Evolutionary conservation across 2,888 invertebrate species (phyloP), one percentile per base, ranked within the genome.

Genomic region (Agrochola lota): DNA sequence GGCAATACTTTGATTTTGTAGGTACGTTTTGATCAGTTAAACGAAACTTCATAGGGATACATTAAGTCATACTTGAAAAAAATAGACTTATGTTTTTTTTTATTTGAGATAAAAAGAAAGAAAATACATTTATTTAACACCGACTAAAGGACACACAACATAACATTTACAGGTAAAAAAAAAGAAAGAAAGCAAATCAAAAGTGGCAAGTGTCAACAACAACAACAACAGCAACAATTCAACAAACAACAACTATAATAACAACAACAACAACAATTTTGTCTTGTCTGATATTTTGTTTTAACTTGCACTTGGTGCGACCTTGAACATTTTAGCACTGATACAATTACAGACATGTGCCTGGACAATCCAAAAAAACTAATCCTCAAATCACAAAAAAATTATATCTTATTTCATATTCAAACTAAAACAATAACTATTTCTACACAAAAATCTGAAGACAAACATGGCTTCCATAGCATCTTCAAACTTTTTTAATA

Each of bases 401-500:
- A 66, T 52, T n/a, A 12, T n/a, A 35, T 8, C 15, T 26, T 52
- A 20, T 40, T 23, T 77, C 26, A 66, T 63, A 72, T 62, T 57
- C 6, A n/a, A 70, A 63, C 43, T 60, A 75, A 85, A 77, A 71
- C 62, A 75, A 76, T 72, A 55, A 68, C 63, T 67, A 64, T 55
- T 63, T 59, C 15, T 57, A 5, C 20, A 55, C 43, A 66, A 70
- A 86, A 82, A 71, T 43, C 67, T 59, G 17, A 57, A 71, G 30
- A 63, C 62, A n/a, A 83, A 67, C 83, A 75, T 82, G 71, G 74
- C 70, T 78, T 84, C 67, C 49, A 69, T 73, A 86, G 74, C 52
- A 75, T 84, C 84, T 87, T 78, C 69, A 89, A 92, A 92, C 91
- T 92, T 92, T 92, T 92, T 92, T 91, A 92, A 92, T 92, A 92